Conservation (phyloP, 2,888 invertebrate species). For the Glomeris marginata region DNA sequence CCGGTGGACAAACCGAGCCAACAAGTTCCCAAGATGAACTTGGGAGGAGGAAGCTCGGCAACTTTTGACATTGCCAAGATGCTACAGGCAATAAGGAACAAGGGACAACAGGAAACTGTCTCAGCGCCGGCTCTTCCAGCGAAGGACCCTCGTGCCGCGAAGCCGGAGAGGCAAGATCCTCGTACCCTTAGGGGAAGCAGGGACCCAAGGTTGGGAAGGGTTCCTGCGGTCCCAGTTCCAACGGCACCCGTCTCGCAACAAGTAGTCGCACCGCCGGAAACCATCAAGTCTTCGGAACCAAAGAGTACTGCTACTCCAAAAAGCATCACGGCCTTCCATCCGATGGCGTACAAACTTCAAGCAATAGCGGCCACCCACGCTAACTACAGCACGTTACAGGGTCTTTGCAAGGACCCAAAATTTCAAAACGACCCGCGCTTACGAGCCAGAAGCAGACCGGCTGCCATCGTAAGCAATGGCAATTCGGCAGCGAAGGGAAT, state of each 20-base stretch:
- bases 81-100: conserved; percentile 16
- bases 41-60: neutral
- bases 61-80: conserved; percentile 18
- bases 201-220: neutral
- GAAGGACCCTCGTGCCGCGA: conserved; percentile 3
- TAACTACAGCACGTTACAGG: conserved; percentile 15
- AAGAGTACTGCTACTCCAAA: neutral
- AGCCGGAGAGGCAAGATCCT: neutral
- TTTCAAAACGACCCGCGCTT: conserved; percentile 22
- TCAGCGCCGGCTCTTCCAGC: neutral
- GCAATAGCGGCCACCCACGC: conserved; percentile 12
- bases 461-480: neutral
- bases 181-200: neutral
- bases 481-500: neutral
- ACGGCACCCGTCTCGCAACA: neutral
- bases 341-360: conserved; percentile 15
- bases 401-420: too few relatives aligned
- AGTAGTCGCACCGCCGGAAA: neutral
- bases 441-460: conserved; percentile 27
- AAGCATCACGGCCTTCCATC: neutral
- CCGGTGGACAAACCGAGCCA: too few relatives aligned
- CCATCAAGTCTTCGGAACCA: neutral
- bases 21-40: too few relatives aligned
- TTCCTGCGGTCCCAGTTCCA: neutral
- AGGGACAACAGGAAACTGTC: neutral